Percentiles rank a stretch among this genome's conserved stretches.
phyloP scores from a whole-genome alignment of 1,140 invertebrate genomes.

The Lamellibrachia luymesi region DNA sequence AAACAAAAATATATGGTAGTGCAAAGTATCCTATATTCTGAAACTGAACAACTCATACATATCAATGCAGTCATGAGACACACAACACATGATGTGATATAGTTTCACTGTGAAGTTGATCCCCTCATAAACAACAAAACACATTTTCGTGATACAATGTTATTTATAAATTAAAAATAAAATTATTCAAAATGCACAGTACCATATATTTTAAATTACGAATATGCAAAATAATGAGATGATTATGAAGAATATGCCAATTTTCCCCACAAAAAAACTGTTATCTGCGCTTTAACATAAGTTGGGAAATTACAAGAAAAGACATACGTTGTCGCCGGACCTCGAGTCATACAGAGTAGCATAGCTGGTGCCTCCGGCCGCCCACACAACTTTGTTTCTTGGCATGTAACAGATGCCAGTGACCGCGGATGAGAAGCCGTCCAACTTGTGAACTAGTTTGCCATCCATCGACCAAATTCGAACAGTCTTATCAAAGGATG shows the following conservation, averaged over 20 bases:
- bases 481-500: conserved; percentile 56
- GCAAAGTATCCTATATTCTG: neutral
- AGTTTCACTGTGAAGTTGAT: neutral
- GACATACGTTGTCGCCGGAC: conserved; percentile 54
- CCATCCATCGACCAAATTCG: conserved; percentile 57
- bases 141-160: neutral
- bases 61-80: neutral
- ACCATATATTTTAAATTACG: neutral
- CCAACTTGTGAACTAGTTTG: conserved; percentile 52
- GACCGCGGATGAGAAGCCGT: conserved; percentile 50
- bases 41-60: neutral
- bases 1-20: too few species aligned
- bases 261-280: neutral
- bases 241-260: neutral
- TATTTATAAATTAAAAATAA: neutral
- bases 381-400: conserved; percentile 53
- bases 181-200: neutral
- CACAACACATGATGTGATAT: neutral
- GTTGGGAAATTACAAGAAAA: neutral
- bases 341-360: conserved; percentile 55
- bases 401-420: conserved; percentile 55
- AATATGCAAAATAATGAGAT: neutral
- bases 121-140: neutral
- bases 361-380: conserved; percentile 48
- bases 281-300: neutral